phyloP scores from a whole-genome alignment of 2,113 vertebrate genomes.

The Pungitius pungitius region DNA sequence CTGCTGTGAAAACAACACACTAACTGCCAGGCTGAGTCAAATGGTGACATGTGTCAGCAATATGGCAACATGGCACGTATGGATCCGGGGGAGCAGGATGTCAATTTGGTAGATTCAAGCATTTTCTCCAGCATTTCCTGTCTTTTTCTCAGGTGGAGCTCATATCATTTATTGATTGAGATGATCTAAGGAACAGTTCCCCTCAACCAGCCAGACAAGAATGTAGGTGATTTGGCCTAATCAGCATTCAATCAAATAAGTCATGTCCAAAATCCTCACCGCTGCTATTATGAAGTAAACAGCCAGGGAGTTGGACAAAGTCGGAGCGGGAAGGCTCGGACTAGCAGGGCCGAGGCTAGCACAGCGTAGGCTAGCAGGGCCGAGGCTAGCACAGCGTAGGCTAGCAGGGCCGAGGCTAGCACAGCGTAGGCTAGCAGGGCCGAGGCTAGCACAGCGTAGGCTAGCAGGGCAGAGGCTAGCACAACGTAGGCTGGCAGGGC shows the following conservation, averaged over 20 bases:
- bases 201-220: not conserved
- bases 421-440: too few species aligned
- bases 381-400: too few species aligned
- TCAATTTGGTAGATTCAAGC: not conserved
- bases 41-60: slow-evolving; percentile 47
- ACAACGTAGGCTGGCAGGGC: not conserved
- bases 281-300: not conserved
- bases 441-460: too few species aligned
- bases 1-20: slow-evolving; percentile 7
- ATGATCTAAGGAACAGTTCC: not conserved
- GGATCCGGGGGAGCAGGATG: slow-evolving; percentile 25
- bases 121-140: not conserved
- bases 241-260: not conserved
- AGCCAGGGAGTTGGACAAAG: not conserved
- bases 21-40: slow-evolving; percentile 23
- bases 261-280: not conserved
- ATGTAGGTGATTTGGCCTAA: not conserved
- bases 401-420: too few species aligned
- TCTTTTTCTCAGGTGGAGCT: not conserved
- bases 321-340: too few species aligned
- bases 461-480: not conserved
- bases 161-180: slow-evolving; percentile 15
- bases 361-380: not conserved
- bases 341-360: not conserved
- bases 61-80: slow-evolving; percentile 27